These are phyloP conservation scores for Catharus fuscescens DNA, from an alignment of 2,113 vertebrate species.

Conservation along the genomic window DNA sequence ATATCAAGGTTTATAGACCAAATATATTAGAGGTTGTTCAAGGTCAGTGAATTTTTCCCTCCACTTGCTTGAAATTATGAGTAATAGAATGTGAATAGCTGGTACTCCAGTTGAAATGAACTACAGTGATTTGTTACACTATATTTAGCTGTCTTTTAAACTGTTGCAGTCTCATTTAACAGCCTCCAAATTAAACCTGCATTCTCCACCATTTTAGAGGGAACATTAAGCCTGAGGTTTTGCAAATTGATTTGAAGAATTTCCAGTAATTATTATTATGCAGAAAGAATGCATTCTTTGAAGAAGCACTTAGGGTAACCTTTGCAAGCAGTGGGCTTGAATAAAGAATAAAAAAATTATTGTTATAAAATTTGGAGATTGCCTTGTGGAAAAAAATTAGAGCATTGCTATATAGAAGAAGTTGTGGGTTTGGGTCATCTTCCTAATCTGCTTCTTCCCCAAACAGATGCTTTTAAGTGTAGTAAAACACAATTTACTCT, in stretches of 20 bases:
- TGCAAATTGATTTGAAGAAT: background rate
- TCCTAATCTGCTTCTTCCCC: background rate
- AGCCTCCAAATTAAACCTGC: background rate
- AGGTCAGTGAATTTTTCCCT: conserved; percentile 70
- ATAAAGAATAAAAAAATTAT: background rate
- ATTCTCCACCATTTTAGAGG: background rate
- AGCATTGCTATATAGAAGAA: background rate
- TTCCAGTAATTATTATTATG: background rate
- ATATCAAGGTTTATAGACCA: conserved; percentile 69
- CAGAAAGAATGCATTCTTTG: background rate
- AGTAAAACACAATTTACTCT: background rate
- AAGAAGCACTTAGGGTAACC: background rate
- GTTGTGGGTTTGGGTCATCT: background rate
- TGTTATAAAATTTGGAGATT: background rate
- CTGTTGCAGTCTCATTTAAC: conserved; percentile 17
- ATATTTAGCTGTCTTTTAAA: conserved; percentile 49
- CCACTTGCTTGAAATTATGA: conserved; percentile 48
- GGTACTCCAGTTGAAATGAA: conserved; percentile 49
- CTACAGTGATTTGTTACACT: conserved; percentile 19
- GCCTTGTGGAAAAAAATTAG: fast-evolving
- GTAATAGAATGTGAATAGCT: conserved; percentile 49
- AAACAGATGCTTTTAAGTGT: background rate
- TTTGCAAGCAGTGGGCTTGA: background rate
- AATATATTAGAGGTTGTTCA: conserved; percentile 73
- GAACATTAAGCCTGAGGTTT: background rate